Conservation (phyloP, 1,140 invertebrate species). For the Radopholus similis region DNA sequence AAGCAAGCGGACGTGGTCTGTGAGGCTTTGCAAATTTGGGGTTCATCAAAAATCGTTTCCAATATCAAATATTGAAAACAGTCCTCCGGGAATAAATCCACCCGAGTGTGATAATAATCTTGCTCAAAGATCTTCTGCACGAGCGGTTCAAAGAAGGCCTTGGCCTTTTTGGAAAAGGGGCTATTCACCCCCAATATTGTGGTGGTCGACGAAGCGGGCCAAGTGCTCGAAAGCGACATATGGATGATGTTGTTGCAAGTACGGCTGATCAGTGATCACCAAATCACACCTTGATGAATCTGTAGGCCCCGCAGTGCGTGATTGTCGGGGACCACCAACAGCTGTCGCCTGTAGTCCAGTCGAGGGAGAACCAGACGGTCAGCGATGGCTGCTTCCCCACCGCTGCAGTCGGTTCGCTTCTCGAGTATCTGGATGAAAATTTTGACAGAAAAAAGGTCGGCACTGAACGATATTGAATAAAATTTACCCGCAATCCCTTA, state of each 20-base stretch:
- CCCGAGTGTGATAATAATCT: too few relatives aligned
- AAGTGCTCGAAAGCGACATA: constrained; percentile 3
- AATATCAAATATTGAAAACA: too few relatives aligned
- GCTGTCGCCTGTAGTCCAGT: constrained; percentile 9
- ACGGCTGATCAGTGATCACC: neutral
- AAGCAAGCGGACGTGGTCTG: too few relatives aligned
- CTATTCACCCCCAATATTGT: constrained; percentile 19
- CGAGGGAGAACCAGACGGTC: neutral
- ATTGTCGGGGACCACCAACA: constrained; percentile 30
- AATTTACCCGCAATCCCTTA: neutral
- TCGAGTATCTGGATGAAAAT: neutral
- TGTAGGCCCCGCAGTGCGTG: constrained; percentile 16
- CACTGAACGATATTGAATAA: neutral
- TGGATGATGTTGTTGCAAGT: constrained; percentile 26
- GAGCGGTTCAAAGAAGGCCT: neutral
- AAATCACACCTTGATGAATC: neutral
- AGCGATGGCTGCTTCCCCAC: neutral
- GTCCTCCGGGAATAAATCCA: too few relatives aligned
- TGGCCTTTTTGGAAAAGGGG: neutral
- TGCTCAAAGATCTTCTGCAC: constrained; percentile 17
- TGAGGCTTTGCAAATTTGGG: too few relatives aligned
- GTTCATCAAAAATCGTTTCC: too few relatives aligned
- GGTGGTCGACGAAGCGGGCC: constrained; percentile 38
- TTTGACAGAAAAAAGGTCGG: constrained; percentile 5
- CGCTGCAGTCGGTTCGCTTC: neutral